Percentiles rank a stretch among this genome's conserved stretches.
Conservation (phyloP, 2,113 vertebrate genomes). For the Myocastor coypus region DNA sequence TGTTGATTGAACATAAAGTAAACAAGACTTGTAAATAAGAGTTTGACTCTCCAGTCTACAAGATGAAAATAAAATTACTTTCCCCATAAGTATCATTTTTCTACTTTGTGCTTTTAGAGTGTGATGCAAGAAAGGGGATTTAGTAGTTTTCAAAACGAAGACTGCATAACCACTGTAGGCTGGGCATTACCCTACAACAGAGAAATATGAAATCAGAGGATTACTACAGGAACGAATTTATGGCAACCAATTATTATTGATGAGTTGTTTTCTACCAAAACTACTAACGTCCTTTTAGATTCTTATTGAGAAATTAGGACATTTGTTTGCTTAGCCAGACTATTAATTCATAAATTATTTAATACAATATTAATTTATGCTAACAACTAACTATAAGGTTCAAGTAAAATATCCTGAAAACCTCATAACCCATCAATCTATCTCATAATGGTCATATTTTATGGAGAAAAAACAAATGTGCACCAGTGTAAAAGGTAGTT, state of each 20-base stretch:
- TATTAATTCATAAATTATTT: conserved; percentile 25
- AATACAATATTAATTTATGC: conserved; percentile 67
- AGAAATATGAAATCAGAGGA: background rate
- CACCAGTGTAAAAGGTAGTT: conserved; percentile 41
- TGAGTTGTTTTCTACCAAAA: background rate
- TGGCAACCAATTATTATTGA: background rate
- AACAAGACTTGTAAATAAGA: conserved; percentile 14
- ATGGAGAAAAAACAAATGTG: conserved; percentile 65
- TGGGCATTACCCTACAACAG: background rate
- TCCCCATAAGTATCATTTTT: background rate
- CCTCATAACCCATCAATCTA: conserved; percentile 43
- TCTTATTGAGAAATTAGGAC: conserved; percentile 36
- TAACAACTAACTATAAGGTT: conserved; percentile 43
- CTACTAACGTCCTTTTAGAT: background rate
- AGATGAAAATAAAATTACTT: background rate
- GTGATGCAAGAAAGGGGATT: background rate
- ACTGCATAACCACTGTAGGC: background rate
- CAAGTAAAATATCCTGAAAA: conserved; percentile 74
- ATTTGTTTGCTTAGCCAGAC: background rate
- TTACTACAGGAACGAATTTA: background rate
- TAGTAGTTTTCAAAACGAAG: background rate
- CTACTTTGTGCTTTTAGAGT: background rate
- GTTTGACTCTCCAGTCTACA: background rate
- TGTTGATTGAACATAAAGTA: conserved; percentile 49
- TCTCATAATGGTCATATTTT: conserved; percentile 31